A percentile compares a stretch with the other conserved stretches of the same genome.
Conservation (phyloP, 2,113 vertebrate genomes). For the Myrmophylax atrothorax region DNA sequence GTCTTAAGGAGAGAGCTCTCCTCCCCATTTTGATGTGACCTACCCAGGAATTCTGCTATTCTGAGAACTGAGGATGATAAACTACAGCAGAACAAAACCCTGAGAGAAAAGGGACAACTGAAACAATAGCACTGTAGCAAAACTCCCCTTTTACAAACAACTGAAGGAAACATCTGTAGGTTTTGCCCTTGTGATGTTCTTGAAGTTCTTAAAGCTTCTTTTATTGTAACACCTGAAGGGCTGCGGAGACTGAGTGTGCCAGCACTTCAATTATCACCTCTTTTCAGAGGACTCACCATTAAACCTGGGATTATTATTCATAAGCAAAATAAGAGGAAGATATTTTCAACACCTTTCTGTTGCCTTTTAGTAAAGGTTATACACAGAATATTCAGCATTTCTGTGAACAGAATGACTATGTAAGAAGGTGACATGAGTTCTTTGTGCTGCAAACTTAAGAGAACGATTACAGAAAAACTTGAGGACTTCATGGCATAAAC, state of each 20-base stretch:
- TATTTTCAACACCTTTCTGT: background rate
- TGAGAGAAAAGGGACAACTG: conserved; percentile 24
- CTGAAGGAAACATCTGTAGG: conserved; percentile 69
- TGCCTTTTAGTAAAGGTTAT: background rate
- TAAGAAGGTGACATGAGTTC: background rate
- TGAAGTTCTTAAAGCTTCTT: conserved; percentile 23
- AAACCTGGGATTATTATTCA: background rate
- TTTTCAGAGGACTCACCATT: background rate
- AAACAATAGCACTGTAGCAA: conserved; percentile 48
- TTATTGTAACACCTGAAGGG: conserved; percentile 44
- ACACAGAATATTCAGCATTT: background rate
- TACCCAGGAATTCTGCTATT: conserved; percentile 26
- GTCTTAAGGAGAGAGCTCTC: background rate
- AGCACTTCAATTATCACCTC: background rate
- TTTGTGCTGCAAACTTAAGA: background rate
- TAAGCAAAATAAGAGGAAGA: background rate
- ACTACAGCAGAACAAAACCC: conserved; percentile 17
- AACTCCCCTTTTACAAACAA: conserved; percentile 41
- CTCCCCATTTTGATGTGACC: background rate
- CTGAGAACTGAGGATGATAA: conserved; percentile 22
- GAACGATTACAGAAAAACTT: background rate
- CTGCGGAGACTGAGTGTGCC: background rate
- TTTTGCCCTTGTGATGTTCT: conserved; percentile 47
- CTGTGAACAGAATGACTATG: background rate
- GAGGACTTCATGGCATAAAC: background rate